Base-by-base conservation (phyloP, 2,888 invertebrate species). In the Ophioninae sp. region DNA sequence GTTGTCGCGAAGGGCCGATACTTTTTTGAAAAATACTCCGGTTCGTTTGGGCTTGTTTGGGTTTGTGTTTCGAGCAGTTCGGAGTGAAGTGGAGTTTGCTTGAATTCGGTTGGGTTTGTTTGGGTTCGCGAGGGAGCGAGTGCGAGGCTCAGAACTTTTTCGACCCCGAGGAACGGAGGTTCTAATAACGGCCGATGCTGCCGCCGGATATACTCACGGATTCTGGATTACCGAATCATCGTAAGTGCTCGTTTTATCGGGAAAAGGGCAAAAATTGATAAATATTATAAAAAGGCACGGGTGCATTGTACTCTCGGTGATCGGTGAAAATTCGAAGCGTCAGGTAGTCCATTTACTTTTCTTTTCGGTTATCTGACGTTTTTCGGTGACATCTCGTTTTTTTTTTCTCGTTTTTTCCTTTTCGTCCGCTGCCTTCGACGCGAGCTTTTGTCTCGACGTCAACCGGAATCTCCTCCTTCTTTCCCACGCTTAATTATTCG, bases 191-290 rank as follows among this genome's bases (percentile, higher is more conserved):
- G 83, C 75, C 83, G 75, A 84, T 84, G 81, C 83, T 81, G 81
- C 83, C 81, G 41, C 83, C 83, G 81, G 83, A 84, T 84, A 79
- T 84, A 81, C 81, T 84, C 65, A 78, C 83, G 81, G 83, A 84
- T 81, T 84, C 83, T 84, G 83, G 83, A 84, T 84, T 78, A 81
- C 83, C 78, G 71, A 84, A 84, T 81, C 83, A 84, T 84, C 83
- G 83, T 84, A 84, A 84, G 83, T 84, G 74, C 71, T 37, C 51
- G 44, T 68, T 67, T 30, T 30, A 20, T 22, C 76, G 73, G 37
- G 68, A 23, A 65, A 41, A 30, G 3, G 30, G 3, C 30, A 1
- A 30, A 37, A 72, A 9, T 0, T 5, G 23, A 59, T 2, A 6
- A 44, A 64, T n/a, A n/a, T n/a, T n/a, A n/a, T n/a, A 9, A n/a